phyloP scores from a whole-genome alignment of 2,888 invertebrate species.

The Drosophila kanekoi region DNA sequence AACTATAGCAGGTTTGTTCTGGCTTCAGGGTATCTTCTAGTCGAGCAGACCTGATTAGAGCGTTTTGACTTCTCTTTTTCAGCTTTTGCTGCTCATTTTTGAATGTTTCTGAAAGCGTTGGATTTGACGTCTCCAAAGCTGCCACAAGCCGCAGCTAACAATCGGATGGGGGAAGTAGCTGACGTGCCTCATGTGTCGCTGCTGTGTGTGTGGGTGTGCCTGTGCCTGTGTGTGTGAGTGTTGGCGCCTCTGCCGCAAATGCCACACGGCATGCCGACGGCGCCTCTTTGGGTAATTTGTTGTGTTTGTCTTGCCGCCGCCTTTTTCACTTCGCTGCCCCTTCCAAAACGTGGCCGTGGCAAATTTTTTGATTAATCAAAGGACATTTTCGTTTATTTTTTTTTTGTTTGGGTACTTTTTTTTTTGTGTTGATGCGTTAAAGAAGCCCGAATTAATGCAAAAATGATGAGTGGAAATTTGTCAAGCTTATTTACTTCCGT shows the following conservation, averaged over 20 bases:
- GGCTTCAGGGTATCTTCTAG: too few relatives aligned
- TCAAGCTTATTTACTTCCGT: conserved; percentile 83
- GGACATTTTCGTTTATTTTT: conserved; percentile 66
- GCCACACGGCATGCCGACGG: conserved; percentile 58
- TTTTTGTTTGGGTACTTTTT: conserved; percentile 9
- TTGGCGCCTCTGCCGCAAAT: conserved; percentile 69
- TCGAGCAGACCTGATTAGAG: too few relatives aligned
- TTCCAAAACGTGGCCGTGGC: conserved; percentile 30
- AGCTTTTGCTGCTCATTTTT: conserved; percentile 38
- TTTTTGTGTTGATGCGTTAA: conserved; percentile 65
- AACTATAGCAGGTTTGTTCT: too few relatives aligned
- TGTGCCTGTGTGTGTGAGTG: conserved; percentile 25
- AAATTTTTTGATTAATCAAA: conserved; percentile 82
- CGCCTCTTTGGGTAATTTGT: conserved; percentile 80
- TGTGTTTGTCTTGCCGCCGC: conserved; percentile 62
- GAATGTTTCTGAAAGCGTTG: conserved; percentile 47
- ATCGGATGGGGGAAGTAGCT: conserved; percentile 3
- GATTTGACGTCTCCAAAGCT: conserved; percentile 33
- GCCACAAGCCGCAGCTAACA: conserved; percentile 47
- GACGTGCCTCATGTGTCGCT: conserved; percentile 17
- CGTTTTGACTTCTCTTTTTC: conserved; percentile 25
- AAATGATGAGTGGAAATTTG: conserved; percentile 84
- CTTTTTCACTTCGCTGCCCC: conserved; percentile 38
- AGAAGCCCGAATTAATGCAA: conserved; percentile 83
- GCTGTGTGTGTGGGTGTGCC: conserved; percentile 13